Evolutionary conservation across 2,113 vertebrate genomes (phyloP), one percentile per base, ranked within the genome.

Genomic region (Centropus unirufus): DNA sequence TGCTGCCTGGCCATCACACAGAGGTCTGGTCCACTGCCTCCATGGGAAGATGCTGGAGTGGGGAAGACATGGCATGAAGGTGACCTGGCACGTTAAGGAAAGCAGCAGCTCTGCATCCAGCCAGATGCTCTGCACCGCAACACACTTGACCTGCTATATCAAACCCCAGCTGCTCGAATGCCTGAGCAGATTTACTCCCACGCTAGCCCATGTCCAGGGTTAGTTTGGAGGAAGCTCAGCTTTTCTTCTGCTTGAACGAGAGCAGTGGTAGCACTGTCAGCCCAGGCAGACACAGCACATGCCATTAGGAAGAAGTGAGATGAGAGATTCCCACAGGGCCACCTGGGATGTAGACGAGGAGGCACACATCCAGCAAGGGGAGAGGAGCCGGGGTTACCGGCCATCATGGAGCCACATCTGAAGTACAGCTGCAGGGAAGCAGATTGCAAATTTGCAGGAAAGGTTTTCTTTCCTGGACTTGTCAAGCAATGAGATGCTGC

Each of bases 181-280:
- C 62, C 61, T 83, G 58, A 19, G 39, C 8, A 19, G 17, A 26
- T 82, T 73, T 34, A 23, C 34, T 34, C 15, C 29, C 7, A 1
- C 0, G 0, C 42, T 17, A 57, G 26, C 12, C 18, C 12, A 2
- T 13, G 21, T 3, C 57, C 8, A 8, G n/a, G 67, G 7, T 6
- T 62, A 83, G 55, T 39, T 40, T 11, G 12, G 57, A 26, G 27
- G 14, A 75, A 67, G 24, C 66, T 72, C 29, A 4, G 6, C 49
- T 64, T 64, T 74, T 42, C 14, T 66, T 66, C 92, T 67, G 36
- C 61, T 73, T 27, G 29, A 39, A 22, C 4, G 7, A 40, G 57
- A 78, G 59, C 49, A 78, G 18, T 4, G 0, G 39, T 22, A 57
- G 32, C 4, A 14, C 24, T 1, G 3, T 32, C 29, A 79, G 46